These are phyloP conservation scores for Chloebia gouldiae DNA, from an alignment of 2,113 vertebrate species.

Conservation along the genomic window DNA sequence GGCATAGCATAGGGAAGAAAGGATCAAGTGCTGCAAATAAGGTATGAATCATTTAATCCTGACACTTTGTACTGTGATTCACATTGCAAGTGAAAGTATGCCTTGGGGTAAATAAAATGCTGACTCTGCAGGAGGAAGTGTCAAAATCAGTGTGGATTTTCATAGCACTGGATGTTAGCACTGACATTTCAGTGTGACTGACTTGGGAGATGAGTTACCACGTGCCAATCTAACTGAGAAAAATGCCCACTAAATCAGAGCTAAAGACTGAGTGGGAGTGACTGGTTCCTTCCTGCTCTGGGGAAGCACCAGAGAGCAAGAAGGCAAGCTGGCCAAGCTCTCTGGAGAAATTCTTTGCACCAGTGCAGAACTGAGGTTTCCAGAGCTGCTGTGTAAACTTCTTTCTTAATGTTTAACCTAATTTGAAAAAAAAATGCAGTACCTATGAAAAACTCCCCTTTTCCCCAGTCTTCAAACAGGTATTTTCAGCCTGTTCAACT, in stretches of 20 bases:
- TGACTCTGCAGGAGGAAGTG: slow-evolving; percentile 17
- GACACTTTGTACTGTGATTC: background rate
- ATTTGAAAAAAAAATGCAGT: background rate
- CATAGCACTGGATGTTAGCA: background rate
- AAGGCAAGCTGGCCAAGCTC: background rate
- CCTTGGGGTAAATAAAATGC: background rate
- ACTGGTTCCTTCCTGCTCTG: background rate
- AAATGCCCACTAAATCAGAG: background rate
- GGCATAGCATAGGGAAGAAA: background rate
- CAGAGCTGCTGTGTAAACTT: background rate
- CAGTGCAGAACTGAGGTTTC: background rate
- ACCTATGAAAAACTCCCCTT: background rate
- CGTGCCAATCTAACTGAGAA: background rate
- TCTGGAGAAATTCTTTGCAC: background rate
- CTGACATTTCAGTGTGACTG: background rate
- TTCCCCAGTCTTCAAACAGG: background rate
- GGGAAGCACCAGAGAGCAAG: background rate
- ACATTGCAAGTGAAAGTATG: background rate
- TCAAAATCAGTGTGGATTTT: slow-evolving; percentile 2
- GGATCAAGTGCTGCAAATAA: background rate
- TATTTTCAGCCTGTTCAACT: slow-evolving; percentile 2
- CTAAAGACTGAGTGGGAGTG: background rate
- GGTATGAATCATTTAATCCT: background rate
- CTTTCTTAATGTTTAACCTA: background rate
- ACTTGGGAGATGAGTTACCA: background rate